phyloP scores from a whole-genome alignment of 2,797 vertebrate species.

The Coregonus sp. region DNA sequence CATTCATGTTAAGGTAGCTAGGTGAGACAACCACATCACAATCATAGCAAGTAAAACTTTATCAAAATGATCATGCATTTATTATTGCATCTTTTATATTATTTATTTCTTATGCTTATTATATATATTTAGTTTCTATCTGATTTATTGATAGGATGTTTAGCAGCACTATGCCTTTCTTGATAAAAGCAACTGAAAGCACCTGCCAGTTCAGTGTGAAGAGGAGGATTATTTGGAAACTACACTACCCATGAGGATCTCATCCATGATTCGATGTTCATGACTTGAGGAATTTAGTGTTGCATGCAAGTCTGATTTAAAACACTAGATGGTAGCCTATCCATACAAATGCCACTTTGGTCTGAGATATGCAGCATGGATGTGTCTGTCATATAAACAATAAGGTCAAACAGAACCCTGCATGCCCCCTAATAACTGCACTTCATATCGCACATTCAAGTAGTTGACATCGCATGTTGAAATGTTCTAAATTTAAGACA shows the following conservation, averaged over 20 bases:
- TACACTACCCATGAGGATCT: neutral
- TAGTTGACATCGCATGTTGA: too few relatives aligned
- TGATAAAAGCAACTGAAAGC: neutral
- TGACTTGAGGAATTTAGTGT: neutral
- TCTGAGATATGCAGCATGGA: neutral
- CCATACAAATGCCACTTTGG: neutral
- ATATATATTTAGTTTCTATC: neutral
- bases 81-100: neutral
- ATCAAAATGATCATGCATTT: too few relatives aligned
- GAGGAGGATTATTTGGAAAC: neutral
- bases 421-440: neutral
- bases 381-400: neutral
- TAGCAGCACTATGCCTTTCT: neutral
- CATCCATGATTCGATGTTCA: neutral
- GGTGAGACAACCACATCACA: too few relatives aligned
- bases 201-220: neutral
- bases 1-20: too few relatives aligned
- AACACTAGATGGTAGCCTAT: constrained; percentile 1
- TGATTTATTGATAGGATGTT: neutral
- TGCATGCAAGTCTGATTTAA: neutral
- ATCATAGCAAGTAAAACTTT: too few relatives aligned
- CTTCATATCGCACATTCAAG: neutral
- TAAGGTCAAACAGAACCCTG: neutral
- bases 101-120: neutral
- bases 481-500: neutral